Base-by-base conservation (phyloP, 2,113 vertebrate species). In the Aramus guarauna region DNA sequence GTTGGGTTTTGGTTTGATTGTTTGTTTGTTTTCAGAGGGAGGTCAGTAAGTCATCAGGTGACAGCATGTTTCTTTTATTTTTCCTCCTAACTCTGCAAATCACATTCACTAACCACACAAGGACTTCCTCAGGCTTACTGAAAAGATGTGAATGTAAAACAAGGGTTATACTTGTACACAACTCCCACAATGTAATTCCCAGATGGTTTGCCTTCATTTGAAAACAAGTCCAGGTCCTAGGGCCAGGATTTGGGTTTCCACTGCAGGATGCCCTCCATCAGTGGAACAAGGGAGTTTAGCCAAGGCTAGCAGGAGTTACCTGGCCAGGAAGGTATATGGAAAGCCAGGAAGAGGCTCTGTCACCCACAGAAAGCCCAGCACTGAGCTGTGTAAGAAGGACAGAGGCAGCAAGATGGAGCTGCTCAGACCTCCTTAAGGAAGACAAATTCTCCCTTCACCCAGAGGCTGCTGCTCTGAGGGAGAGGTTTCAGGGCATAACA, bases 281-380 rank as follows among this genome's bases (percentile, higher is more conserved):
- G 10, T 8, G 45, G 29, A 55, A 53, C 17, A 48, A 52, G 15
- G 19, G 34, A n/a, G 8, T 66, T 79, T 18, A 73, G 58, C 15
- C 53, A 76, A 60, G 16, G 30, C 27, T 37, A n/a, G 50, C 50
- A 91, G 19, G 5, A 71, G 34, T 11, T 52, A 23, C 7, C 23
- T 85, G 11, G 17, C 66, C 36, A 19, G 58, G 29, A 83, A 50
- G 0, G 0, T 15, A 47, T 7, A 10, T 1, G 47, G 14, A 79
- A n/a, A 63, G 36, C 26, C 3, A 14, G 36, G 30, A 43, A 91
- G 86, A 59, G 48, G 16, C n/a, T 34, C 66, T 50, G 6, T 13
- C 48, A 89, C 17, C 12, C 58, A 60, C 24, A 45, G 41, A 92
- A 84, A 91, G 36, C 24, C 34, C 48, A 93, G 60, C 39, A 88